Percentiles rank a stretch among this genome's conserved stretches.
These are phyloP conservation scores for Clarias fuscus DNA, from an alignment of 2,797 vertebrate species.

Conservation along the genomic window DNA sequence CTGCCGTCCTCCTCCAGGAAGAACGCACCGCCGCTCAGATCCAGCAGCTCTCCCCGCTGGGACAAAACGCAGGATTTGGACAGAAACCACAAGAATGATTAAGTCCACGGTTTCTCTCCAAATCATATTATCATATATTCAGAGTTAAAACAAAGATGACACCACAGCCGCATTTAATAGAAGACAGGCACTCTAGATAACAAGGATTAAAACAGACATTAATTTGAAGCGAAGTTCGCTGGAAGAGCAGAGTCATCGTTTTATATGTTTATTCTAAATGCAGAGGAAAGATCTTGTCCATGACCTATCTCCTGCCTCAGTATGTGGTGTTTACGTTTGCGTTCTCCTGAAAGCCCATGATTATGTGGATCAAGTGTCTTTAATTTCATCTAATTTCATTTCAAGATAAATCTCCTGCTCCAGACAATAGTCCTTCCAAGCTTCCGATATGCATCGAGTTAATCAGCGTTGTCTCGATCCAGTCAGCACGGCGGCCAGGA, in stretches of 20 bases:
- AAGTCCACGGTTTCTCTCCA: background rate
- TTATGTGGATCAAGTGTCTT: background rate
- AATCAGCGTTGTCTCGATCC: background rate
- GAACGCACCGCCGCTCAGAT: constrained; percentile 75
- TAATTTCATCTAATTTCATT: background rate
- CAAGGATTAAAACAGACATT: background rate
- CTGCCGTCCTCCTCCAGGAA: constrained; percentile 83
- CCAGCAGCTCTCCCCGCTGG: constrained; percentile 84
- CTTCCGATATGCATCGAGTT: background rate
- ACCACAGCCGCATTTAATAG: background rate
- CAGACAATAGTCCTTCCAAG: background rate
- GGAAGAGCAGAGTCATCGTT: background rate
- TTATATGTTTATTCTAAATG: constrained; percentile 5
- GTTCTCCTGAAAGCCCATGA: background rate
- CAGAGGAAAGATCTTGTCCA: background rate
- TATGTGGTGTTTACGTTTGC: background rate
- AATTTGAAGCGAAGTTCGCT: background rate
- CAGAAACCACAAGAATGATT: background rate
- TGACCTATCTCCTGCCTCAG: background rate
- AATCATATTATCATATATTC: background rate
- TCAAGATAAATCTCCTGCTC: background rate
- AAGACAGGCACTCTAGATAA: background rate
- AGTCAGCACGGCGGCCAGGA: background rate
- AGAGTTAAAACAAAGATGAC: constrained; percentile 7
- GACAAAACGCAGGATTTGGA: constrained; percentile 19